A percentile compares a stretch with the other conserved stretches of the same genome.
These are phyloP conservation scores for Phaethornis superciliosus DNA, from an alignment of 2,113 vertebrate species.

Conservation along the genomic window DNA sequence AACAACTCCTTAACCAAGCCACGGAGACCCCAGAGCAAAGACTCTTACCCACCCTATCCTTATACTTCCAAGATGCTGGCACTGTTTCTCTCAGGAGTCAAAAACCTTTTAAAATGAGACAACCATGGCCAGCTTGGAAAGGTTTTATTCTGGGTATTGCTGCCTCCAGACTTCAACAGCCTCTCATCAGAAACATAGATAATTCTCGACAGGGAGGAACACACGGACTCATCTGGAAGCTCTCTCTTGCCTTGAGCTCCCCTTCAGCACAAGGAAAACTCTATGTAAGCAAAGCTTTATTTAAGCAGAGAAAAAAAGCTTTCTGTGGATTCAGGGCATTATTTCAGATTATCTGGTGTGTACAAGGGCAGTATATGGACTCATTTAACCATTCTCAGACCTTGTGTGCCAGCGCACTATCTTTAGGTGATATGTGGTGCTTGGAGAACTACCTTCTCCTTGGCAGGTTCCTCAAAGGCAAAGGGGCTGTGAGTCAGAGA, in stretches of 20 bases:
- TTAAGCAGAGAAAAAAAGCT: conserved; percentile 17
- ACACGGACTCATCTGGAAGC: not conserved
- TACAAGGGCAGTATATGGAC: not conserved
- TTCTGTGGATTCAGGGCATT: not conserved
- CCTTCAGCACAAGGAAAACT: not conserved
- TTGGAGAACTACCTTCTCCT: not conserved
- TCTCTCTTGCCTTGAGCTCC: not conserved
- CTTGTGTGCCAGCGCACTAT: not conserved
- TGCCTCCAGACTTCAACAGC: not conserved
- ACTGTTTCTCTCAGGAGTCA: not conserved
- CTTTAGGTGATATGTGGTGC: not conserved
- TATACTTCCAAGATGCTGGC: not conserved
- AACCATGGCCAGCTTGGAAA: fast-evolving
- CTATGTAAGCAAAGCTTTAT: conserved; percentile 1
- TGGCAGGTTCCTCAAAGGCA: not conserved
- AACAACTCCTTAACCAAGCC: not conserved
- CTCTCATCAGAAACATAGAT: not conserved
- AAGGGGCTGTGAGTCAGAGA: not conserved
- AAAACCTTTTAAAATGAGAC: not conserved
- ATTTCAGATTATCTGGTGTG: conserved; percentile 27
- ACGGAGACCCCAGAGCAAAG: fast-evolving
- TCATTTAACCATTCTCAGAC: not conserved
- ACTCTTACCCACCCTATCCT: not conserved
- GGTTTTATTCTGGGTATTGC: not conserved
- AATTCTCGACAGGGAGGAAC: not conserved